A percentile compares a stretch with the other conserved stretches of the same genome.
These are phyloP conservation scores for Climacteris rufus DNA, from an alignment of 2,113 vertebrate species.

Conservation along the genomic window DNA sequence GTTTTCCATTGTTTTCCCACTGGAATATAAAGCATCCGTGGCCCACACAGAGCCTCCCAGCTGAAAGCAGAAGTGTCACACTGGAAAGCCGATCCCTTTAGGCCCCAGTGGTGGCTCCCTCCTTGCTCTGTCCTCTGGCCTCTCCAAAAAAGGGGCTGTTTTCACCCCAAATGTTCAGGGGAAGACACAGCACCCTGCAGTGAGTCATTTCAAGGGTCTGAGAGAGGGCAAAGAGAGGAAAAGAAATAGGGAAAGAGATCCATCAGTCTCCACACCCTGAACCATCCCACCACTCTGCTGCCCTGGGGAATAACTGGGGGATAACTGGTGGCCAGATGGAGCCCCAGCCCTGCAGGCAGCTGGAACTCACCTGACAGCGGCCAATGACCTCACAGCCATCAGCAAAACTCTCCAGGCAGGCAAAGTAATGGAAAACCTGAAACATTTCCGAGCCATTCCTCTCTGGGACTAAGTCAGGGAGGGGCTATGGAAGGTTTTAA, in stretches of 20 bases:
- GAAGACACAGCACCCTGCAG: not conserved
- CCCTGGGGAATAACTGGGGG: not conserved
- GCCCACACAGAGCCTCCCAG: not conserved
- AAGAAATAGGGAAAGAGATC: not conserved
- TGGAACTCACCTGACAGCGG: not conserved
- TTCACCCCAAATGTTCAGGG: not conserved
- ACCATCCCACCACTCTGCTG: not conserved
- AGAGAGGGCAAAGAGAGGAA: not conserved
- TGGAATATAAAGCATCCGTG: rapidly evolving
- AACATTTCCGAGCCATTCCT: conserved; percentile 1
- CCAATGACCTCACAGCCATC: not conserved
- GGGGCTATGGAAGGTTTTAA: not conserved
- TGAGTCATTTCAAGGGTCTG: not conserved
- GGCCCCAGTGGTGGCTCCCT: not conserved
- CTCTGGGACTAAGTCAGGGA: not conserved
- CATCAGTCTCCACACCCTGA: not conserved
- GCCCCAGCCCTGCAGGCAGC: not conserved
- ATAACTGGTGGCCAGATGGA: not conserved
- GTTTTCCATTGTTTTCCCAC: not conserved
- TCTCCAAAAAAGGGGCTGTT: not conserved
- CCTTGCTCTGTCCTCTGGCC: not conserved
- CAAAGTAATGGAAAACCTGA: conserved; percentile 43
- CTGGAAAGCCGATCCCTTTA: not conserved
- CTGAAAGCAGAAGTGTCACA: not conserved
- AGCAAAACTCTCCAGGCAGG: not conserved